phyloP scores from a whole-genome alignment of 2,113 vertebrate genomes.

The Microcebus lehilahytsara region DNA sequence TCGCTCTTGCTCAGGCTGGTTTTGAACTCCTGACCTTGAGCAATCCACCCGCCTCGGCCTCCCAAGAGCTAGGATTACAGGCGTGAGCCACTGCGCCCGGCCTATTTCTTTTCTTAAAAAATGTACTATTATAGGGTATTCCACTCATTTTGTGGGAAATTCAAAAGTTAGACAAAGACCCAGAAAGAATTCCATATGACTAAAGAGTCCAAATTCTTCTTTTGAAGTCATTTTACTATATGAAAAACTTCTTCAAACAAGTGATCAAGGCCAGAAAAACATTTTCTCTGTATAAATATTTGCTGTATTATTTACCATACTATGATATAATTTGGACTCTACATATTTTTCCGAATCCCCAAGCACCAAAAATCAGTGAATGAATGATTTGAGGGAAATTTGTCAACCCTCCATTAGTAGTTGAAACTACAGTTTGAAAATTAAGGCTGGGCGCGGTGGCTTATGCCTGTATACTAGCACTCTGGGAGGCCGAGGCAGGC shows the following conservation, averaged over 20 bases:
- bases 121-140: not conserved
- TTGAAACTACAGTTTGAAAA: not conserved
- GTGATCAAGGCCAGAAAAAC: not conserved
- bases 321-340: not conserved
- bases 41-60: no score
- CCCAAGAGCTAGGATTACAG: no score
- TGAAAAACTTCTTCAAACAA: constrained; percentile 5
- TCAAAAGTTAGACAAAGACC: constrained; percentile 50
- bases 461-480: no score
- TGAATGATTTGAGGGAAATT: not conserved
- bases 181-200: constrained; percentile 20
- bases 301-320: not conserved
- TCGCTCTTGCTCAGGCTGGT: no score
- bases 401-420: not conserved
- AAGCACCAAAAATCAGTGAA: not conserved
- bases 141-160: not conserved
- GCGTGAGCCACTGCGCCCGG: no score
- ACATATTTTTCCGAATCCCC: not conserved
- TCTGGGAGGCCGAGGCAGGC: no score
- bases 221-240: not conserved
- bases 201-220: not conserved
- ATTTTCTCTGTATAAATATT: not conserved
- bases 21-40: no score
- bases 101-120: constrained; percentile 5
- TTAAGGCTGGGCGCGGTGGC: no score